Evolutionary conservation across 2,888 invertebrate species (phyloP).

Genomic region (Megaustenia siamemsis): DNA sequence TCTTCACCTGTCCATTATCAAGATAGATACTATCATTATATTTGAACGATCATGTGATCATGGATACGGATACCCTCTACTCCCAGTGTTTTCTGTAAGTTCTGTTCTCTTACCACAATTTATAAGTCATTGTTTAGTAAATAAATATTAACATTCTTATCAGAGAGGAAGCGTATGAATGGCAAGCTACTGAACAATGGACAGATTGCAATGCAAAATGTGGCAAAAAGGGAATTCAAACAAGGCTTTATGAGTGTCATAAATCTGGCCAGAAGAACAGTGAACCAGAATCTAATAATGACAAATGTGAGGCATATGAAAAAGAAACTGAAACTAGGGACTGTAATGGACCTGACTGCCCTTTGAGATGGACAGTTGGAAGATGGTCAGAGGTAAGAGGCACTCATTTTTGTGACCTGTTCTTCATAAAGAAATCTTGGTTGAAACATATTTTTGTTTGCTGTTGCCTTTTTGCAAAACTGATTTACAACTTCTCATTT

Average conservation of each 20-base stretch:
- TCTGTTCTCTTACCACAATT: not conserved
- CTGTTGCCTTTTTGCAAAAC: no score
- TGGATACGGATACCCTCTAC: no score
- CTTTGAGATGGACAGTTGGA: constrained; percentile 32
- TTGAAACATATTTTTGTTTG: no score
- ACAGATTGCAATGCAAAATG: constrained; percentile 44
- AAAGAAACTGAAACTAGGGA: constrained; percentile 8
- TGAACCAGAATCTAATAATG: not conserved
- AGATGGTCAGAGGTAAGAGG: constrained; percentile 48
- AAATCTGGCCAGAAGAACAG: not conserved
- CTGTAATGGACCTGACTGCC: constrained; percentile 37
- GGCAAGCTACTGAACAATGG: constrained; percentile 44
- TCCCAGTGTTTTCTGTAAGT: no score
- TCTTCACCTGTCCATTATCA: no score
- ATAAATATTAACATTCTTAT: not conserved
- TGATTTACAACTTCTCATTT: no score
- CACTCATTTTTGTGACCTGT: not conserved
- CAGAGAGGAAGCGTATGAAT: constrained; percentile 23
- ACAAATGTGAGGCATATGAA: constrained; percentile 21
- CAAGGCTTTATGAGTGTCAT: constrained; percentile 33
- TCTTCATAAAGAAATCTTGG: no score
- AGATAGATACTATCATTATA: no score
- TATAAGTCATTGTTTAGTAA: not conserved
- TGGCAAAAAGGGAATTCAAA: constrained; percentile 38
- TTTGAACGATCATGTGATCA: no score